Percentiles rank a stretch among this genome's conserved stretches.
Conservation (phyloP, 2,888 invertebrate species). For the Drosophila paucipuncta region DNA sequence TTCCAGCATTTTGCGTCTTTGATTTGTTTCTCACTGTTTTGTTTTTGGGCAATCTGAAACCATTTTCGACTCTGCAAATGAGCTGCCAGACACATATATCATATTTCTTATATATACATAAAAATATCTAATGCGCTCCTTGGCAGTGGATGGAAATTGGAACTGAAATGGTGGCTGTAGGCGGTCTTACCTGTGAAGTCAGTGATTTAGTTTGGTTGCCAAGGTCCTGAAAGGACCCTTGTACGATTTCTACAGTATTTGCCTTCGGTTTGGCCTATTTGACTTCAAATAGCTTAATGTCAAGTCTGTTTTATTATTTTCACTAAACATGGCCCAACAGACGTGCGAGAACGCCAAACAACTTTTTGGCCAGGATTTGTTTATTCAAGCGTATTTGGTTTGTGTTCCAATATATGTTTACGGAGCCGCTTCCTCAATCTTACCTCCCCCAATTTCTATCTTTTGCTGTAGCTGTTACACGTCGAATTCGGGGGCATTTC, state of each 20-base stretch:
- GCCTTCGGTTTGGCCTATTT: slow-evolving; percentile 38
- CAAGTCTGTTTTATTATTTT: slow-evolving; percentile 8
- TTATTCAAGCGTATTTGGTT: slow-evolving; percentile 60
- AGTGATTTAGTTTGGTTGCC: slow-evolving; percentile 5
- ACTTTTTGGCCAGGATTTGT: slow-evolving; percentile 56
- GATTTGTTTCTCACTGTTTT: slow-evolving; percentile 55
- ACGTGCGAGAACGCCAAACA: neutral
- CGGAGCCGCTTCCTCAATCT: slow-evolving; percentile 5
- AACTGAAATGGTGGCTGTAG: neutral
- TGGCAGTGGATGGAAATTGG: neutral
- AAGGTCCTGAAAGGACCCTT: slow-evolving; percentile 1
- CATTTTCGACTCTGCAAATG: slow-evolving; percentile 14
- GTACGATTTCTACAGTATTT: slow-evolving; percentile 29
- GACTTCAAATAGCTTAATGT: slow-evolving; percentile 22
- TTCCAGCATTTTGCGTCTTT: slow-evolving; percentile 32
- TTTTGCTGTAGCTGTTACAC: slow-evolving; percentile 11
- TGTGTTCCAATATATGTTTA: slow-evolving; percentile 47
- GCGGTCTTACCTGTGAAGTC: slow-evolving; percentile 7
- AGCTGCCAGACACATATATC: slow-evolving; percentile 13
- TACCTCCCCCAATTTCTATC: slow-evolving; percentile 3
- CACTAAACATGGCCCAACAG: slow-evolving; percentile 25
- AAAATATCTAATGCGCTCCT: neutral
- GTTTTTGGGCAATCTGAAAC: slow-evolving; percentile 25
- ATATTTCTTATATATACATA: neutral
- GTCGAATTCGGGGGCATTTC: slow-evolving; percentile 39